Base-by-base conservation (phyloP, 1,140 invertebrate genomes). In the Philopotamus ludificatus region DNA sequence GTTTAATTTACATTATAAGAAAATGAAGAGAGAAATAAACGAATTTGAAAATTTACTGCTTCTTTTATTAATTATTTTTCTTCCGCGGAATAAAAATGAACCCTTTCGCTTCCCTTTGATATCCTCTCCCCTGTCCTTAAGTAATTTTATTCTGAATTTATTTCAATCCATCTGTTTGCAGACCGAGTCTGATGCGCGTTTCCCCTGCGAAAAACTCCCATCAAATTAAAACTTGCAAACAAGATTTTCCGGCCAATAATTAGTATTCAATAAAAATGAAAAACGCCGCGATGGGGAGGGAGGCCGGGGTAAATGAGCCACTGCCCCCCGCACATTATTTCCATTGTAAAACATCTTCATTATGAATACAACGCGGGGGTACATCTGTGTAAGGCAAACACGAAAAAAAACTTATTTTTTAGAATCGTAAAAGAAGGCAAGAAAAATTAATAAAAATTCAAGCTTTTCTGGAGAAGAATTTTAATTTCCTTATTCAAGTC, bases 401-500 rank as follows among this genome's bases (percentile, higher is more conserved):
- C 54, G 54, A 57, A 57, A 47, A 60, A 49, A 44, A 69, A 69
- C 63, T 63, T 69, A 66, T 53, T n/a, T 69, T 69, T 66, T 65
- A 59, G 64, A 69, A 69, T 69, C 63, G 67, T 66, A 69, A 69
- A 66, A 61, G 63, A 39, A 65, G 34, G 57, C 21, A 69, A 65
- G 63, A 70, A 63, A 62, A 63, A n/a, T n/a, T n/a, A n/a, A 67
- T 50, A 67, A 63, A 70, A 67, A 70, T 65, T 59, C 57, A 58
- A 69, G 67, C 63, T 69, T 21, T 50, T 65, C 63, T 41, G 59
- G 57, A 67, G 57, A 70, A 67, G 69, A 68, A 67, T 70, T 70
- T 70, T 70, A 70, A 70, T 70, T 70, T 70, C 69, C 69, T 70
- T 70, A 67, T 70, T 70, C 69, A 49, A 70, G 68, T 70, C 64